phyloP scores from a whole-genome alignment of 2,888 invertebrate genomes.

The Micropterix aruncella region DNA sequence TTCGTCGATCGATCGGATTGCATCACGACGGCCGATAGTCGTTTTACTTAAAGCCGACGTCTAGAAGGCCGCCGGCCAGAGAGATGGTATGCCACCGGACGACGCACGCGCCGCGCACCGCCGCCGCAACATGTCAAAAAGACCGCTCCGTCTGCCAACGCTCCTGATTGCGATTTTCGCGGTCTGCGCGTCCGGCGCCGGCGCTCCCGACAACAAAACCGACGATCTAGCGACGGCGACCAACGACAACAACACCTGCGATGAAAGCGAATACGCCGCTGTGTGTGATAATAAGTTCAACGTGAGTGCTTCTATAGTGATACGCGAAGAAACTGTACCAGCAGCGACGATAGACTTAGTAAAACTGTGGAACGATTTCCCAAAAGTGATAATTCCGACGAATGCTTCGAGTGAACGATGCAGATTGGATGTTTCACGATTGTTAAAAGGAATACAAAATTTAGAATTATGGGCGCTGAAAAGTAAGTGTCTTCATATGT shows the following conservation, averaged over 20 bases:
- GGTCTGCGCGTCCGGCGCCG: background rate
- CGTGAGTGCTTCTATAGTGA: slow-evolving; percentile 18
- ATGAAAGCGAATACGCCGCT: background rate
- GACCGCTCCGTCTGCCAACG: no score
- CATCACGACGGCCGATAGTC: background rate
- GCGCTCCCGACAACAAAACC: background rate
- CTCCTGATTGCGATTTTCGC: background rate
- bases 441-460: slow-evolving; percentile 24
- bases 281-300: background rate
- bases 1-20: no score
- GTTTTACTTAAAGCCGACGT: background rate
- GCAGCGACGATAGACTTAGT: slow-evolving; percentile 23
- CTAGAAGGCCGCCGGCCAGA: background rate
- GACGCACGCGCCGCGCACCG: background rate
- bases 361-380: slow-evolving; percentile 28
- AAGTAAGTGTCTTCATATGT: no score
- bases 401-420: slow-evolving; percentile 34
- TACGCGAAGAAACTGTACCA: slow-evolving; percentile 17
- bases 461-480: slow-evolving; percentile 39
- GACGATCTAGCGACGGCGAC: background rate
- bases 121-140: no score
- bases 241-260: background rate
- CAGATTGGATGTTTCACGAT: slow-evolving; percentile 25
- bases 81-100: background rate
- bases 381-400: slow-evolving; percentile 29